Conservation (phyloP, 2,888 invertebrate genomes). For the Apotomis capreana region DNA sequence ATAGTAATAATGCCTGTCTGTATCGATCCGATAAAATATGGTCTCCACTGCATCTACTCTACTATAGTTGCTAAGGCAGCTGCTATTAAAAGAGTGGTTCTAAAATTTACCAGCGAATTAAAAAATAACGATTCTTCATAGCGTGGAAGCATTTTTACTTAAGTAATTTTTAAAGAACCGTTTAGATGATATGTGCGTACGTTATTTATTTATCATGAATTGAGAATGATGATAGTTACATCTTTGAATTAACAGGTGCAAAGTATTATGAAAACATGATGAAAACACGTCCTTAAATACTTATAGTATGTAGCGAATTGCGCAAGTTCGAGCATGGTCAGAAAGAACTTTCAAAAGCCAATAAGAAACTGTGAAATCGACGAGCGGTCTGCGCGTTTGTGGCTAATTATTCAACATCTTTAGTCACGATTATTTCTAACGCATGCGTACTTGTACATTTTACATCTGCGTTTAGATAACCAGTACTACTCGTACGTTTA, state of each 20-base stretch:
- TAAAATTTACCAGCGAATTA: slow-evolving; percentile 3
- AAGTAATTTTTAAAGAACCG: too few species aligned
- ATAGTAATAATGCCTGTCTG: slow-evolving; percentile 70
- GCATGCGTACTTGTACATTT: slow-evolving; percentile 52
- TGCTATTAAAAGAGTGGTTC: slow-evolving; percentile 44
- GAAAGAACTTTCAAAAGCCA: slow-evolving; percentile 77
- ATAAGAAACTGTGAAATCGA: slow-evolving; percentile 76
- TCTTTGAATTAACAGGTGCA: slow-evolving; percentile 52
- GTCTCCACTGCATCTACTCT: slow-evolving; percentile 65
- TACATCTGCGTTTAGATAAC: slow-evolving; percentile 24
- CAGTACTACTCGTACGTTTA: not conserved
- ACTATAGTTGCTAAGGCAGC: slow-evolving; percentile 54
- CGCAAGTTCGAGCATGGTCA: slow-evolving; percentile 56
- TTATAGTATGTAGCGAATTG: slow-evolving; percentile 54
- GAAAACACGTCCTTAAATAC: slow-evolving; percentile 56
- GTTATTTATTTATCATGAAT: too few species aligned
- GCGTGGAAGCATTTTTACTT: too few species aligned
- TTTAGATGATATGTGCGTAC: too few species aligned
- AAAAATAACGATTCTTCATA: too few species aligned
- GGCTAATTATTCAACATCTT: slow-evolving; percentile 73
- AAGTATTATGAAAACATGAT: slow-evolving; percentile 50
- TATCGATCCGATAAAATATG: slow-evolving; percentile 63
- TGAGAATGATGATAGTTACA: not conserved
- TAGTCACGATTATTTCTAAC: slow-evolving; percentile 73
- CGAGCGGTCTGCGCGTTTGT: slow-evolving; percentile 62